Conservation (phyloP, 2,113 vertebrate species). For the Acrocephalus kingi region DNA sequence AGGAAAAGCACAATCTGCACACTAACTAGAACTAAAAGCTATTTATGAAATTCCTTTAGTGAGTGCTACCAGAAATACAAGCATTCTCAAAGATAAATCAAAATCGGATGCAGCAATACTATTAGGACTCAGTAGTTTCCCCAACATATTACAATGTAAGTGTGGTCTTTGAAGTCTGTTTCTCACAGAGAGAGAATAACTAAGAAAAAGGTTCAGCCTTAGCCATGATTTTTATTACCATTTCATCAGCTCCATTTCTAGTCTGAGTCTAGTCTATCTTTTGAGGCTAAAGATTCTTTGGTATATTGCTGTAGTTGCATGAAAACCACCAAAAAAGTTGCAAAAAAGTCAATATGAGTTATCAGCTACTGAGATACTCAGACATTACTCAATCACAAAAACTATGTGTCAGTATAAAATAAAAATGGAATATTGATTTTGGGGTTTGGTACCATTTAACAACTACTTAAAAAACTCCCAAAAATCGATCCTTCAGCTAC, state of each 20-base stretch:
- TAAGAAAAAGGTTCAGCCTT: background rate
- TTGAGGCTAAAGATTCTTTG: background rate
- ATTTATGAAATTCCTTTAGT: background rate
- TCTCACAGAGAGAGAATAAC: background rate
- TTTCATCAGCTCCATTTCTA: background rate
- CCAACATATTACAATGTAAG: background rate
- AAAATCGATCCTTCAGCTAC: background rate
- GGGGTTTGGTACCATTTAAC: background rate
- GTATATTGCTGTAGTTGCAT: background rate
- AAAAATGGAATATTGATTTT: background rate
- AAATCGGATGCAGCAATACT: background rate
- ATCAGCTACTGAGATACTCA: background rate
- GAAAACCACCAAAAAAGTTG: background rate
- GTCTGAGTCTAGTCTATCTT: background rate
- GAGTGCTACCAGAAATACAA: background rate
- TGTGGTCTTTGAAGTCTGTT: background rate
- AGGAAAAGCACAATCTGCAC: background rate
- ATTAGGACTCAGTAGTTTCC: background rate
- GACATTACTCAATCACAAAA: background rate
- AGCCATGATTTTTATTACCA: background rate
- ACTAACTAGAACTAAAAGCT: background rate
- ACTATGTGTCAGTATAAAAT: background rate
- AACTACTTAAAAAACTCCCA: accelerated
- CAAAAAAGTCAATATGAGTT: background rate
- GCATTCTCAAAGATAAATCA: background rate